A percentile compares a stretch with the other conserved stretches of the same genome.
Evolutionary conservation across 1,140 invertebrate species (phyloP).

Genomic region (Colletes latitarsis): DNA sequence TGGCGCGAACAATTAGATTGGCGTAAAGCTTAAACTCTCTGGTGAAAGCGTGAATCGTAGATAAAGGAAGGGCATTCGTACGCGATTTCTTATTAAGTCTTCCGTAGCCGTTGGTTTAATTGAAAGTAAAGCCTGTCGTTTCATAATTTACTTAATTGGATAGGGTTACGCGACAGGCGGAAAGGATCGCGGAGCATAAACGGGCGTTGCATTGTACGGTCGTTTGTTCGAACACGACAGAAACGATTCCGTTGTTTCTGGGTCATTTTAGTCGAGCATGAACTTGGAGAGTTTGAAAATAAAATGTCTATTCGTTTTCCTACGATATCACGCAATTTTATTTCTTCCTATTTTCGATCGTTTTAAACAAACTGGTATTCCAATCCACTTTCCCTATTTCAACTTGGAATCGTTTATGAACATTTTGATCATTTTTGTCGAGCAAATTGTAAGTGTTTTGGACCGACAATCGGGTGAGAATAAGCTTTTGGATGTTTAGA

Average conservation of each 20-base stretch:
- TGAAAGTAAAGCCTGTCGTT: slow-evolving; percentile 18
- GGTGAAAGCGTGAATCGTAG: slow-evolving; percentile 17
- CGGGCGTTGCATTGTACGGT: slow-evolving; percentile 23
- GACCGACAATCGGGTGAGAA: too few species aligned
- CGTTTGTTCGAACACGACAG: slow-evolving; percentile 60
- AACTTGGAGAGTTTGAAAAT: too few species aligned
- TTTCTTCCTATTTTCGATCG: too few species aligned
- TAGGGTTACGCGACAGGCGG: slow-evolving; percentile 29
- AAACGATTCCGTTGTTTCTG: slow-evolving; percentile 50
- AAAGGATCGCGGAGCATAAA: slow-evolving; percentile 6
- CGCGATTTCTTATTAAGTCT: slow-evolving; percentile 9
- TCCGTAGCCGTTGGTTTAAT: slow-evolving; percentile 24
- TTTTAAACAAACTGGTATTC: too few species aligned
- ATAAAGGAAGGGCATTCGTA: neutral
- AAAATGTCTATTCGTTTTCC: too few species aligned
- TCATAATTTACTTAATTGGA: slow-evolving; percentile 45
- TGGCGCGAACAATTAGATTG: neutral
- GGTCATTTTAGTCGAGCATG: too few species aligned
- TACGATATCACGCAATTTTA: too few species aligned
- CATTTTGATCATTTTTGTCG: too few species aligned
- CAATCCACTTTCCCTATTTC: too few species aligned
- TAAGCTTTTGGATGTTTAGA: too few species aligned
- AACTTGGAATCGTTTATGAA: too few species aligned
- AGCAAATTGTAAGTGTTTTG: too few species aligned
- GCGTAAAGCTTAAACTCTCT: neutral